Evolutionary conservation across 92 coral and sea anemone species (phyloP), one percentile per base, ranked within the genome.

Genomic region (Parazoanthus darwini): DNA sequence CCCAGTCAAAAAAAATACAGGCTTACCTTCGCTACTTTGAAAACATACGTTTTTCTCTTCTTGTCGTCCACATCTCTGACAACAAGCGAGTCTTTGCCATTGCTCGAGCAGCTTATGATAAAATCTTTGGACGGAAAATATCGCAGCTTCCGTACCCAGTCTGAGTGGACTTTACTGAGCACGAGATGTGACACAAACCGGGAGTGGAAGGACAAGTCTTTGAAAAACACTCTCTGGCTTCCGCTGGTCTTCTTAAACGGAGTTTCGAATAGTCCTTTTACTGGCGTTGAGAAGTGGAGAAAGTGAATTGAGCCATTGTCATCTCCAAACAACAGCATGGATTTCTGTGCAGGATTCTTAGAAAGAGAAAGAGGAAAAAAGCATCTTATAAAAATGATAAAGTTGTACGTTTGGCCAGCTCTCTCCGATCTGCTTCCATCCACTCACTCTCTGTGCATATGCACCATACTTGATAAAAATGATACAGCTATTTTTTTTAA

Each of bases 221-320:
- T 79, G 63, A 94, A 92, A 80, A 89, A 94, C 5, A 96, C 93
- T 77, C 86, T 93, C 79, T 96, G 96, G 81, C 95, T 95, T 42
- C 98, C 98, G 26, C 95, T 94, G 29, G 93, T 93, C 85, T 96
- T 93, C 86, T 96, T 95, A 86, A 96, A 96, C 3, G 98, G 98
- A 67, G 98, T 96, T 84, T 96, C 98, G 74, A 96, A 96, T 85
- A 96, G 92, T 78, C 98, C 98, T 89, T 96, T 94, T 29, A 89
- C 76, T 26, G 98, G 98, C 54, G 93, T 92, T 25, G 92, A 88
- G 89, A 94, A 96, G 35, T 86, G 88, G 29, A 96, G 89, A 72
- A 94, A 85, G 78, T 95, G 92, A 43, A 96, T 88, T 5, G 93
- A 90, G 5, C 98, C 98, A 91, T 95, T 96, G 89, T 96, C 98